Base-by-base conservation (phyloP, 2,797 vertebrate genomes). In the Peromyscus nudipes region DNA sequence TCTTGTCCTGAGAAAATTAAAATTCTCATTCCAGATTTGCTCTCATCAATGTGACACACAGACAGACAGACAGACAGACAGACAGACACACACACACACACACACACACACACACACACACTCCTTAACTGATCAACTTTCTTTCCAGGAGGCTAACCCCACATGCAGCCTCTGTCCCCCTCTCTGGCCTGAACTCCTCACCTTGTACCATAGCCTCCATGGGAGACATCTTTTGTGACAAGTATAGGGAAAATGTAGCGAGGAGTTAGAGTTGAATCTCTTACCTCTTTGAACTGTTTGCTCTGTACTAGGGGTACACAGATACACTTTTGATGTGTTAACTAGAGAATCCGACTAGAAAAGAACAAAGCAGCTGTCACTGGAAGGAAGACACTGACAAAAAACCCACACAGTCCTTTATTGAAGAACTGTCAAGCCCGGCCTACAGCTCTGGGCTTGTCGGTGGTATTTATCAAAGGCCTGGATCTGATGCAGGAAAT, bases 281-380 rank as follows among this genome's bases (percentile, higher is more conserved):
- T 98, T 98, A 97, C 98, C 98, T 99, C 99, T 99, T 99, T 99
- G 98, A 99, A 99, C 99, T 99, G 98, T 98, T 99, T 98, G 98
- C 98, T 98, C 98, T 97, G 79, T 97, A 98, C 98, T 98, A 97
- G 97, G 37, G 98, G 99, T 99, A 98, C 99, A 99, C 98, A 99
- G 98, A 99, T 98, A 98, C 98, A 99, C 98, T 99, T 99, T 99
- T 99, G 99, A 99, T 99, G 99, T 99, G 99, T 99, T 99, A 99
- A 99, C 99, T 99, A 99, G 99, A 98, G 99, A 99, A 99, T 99
- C 99, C 99, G 99, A 99, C 99, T 99, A 98, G 98, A 98, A 98
- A 98, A 99, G 99, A 99, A 99, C 99, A 99, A 99, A 99, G 99
- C 99, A 99, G 98, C 99, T 99, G 99, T 99, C 99, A 99, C 98